Evolutionary conservation across 2,113 vertebrate genomes (phyloP).

Genomic region (Atherinomorus stipes): DNA sequence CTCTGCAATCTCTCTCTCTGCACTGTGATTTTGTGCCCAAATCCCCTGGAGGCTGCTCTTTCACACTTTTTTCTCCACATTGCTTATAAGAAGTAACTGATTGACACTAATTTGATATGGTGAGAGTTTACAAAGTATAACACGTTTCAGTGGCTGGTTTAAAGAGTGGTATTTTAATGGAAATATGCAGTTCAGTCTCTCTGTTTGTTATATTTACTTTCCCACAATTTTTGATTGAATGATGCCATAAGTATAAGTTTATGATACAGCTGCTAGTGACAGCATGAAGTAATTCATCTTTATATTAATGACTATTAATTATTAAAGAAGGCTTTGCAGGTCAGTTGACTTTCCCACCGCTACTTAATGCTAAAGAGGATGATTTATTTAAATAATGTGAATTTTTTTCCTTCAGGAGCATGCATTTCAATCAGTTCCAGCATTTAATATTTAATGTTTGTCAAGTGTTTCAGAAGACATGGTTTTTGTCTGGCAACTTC

Average conservation of each 20-base stretch:
- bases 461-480: neutral
- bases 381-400: conserved; percentile 25
- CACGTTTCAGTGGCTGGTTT: neutral
- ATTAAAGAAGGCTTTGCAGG: conserved; percentile 27
- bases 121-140: conserved; percentile 13
- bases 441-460: neutral
- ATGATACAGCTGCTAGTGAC: neutral
- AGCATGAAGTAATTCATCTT: conserved; percentile 2
- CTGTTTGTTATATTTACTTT: neutral
- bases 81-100: conserved; percentile 22
- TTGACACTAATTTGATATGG: conserved; percentile 32
- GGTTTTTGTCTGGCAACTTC: neutral
- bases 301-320: neutral
- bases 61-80: conserved; percentile 15
- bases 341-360: conserved; percentile 5
- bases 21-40: conserved; percentile 43
- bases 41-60: conserved; percentile 42
- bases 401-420: neutral
- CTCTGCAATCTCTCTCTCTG: conserved; percentile 41
- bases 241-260: neutral
- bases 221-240: neutral
- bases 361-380: neutral
- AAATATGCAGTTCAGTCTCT: neutral
- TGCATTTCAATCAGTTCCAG: neutral
- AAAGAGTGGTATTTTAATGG: neutral